phyloP scores from a whole-genome alignment of 2,113 vertebrate species.

The Chinchilla lanigera region DNA sequence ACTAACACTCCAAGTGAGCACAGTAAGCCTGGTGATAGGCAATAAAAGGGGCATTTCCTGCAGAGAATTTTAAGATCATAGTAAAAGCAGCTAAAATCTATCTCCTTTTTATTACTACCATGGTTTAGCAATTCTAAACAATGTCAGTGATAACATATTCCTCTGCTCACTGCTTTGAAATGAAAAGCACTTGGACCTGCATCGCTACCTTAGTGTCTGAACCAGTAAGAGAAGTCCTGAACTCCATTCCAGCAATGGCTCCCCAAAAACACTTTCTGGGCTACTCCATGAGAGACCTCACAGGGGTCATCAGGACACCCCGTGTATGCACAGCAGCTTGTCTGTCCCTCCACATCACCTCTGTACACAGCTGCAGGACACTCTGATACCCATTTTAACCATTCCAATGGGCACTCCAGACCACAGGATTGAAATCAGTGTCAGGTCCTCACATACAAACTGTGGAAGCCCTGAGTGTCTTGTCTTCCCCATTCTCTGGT shows the following conservation, averaged over 20 bases:
- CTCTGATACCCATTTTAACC: not conserved
- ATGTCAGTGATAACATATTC: not conserved
- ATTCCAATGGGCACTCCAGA: not conserved
- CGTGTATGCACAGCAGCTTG: not conserved
- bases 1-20: not conserved
- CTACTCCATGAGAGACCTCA: not conserved
- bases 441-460: not conserved
- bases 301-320: not conserved
- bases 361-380: not conserved
- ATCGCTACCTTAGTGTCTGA: not conserved
- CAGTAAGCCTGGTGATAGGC: not conserved
- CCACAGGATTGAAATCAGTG: not conserved
- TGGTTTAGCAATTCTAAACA: not conserved
- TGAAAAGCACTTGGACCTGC: not conserved
- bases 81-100: not conserved
- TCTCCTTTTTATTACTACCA: not conserved
- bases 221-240: not conserved
- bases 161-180: not conserved
- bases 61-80: slow-evolving; percentile 15
- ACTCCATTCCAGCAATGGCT: not conserved
- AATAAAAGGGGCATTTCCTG: not conserved
- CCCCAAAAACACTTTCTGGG: not conserved
- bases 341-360: not conserved
- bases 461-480: not conserved
- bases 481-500: not conserved